Base-by-base conservation (phyloP, 2,113 vertebrate species). In the Corydoras maculifer region DNA sequence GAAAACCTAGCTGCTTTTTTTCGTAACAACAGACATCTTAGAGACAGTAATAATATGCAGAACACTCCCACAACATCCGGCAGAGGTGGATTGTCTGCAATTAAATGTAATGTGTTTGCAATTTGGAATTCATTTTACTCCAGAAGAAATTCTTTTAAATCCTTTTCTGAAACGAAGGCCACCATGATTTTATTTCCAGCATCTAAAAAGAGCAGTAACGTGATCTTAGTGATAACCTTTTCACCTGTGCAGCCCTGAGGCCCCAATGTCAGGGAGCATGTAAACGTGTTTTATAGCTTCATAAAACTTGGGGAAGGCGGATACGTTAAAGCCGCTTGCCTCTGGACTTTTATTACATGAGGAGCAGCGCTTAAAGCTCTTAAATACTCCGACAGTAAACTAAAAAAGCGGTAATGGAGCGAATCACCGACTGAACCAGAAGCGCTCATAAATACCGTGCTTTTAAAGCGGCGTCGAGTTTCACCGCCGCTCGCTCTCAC, bases 261-360 rank as follows among this genome's bases (percentile, higher is more conserved):
- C 75, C 71, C 77, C 70, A 74, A 76, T 62, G 74, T 79, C 70
- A 60, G 77, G 83, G 79, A 75, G 79, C 78, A 86, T 86, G 87
- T 88, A 87, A 89, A 88, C 87, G 87, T 87, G 81, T 86, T 90
- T 91, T 87, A 90, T 83, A 77, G 81, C 75, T 68, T 68, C 84
- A 87, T 90, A 88, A 91, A 78, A 70, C 84, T 84, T 76, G 8
- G 60, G 81, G 78, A 81, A 84, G 83, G 82, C 85, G 58, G 54
- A 64, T 75, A 64, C 72, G 79, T 77, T 82, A 81, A 85, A 86
- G 82, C 30, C 69, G 80, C 77, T 76, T 81, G 78, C 77, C 85
- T 82, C 58, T 67, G 68, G 65, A 66, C 62, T 84, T 86, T 87
- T 84, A 87, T 86, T 86, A 78, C 78, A 68, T 63, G 70, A 71